A percentile compares a stretch with the other conserved stretches of the same genome.
These are phyloP conservation scores for Xenus cinereus DNA, from an alignment of 2,113 vertebrate genomes.

Conservation along the genomic window DNA sequence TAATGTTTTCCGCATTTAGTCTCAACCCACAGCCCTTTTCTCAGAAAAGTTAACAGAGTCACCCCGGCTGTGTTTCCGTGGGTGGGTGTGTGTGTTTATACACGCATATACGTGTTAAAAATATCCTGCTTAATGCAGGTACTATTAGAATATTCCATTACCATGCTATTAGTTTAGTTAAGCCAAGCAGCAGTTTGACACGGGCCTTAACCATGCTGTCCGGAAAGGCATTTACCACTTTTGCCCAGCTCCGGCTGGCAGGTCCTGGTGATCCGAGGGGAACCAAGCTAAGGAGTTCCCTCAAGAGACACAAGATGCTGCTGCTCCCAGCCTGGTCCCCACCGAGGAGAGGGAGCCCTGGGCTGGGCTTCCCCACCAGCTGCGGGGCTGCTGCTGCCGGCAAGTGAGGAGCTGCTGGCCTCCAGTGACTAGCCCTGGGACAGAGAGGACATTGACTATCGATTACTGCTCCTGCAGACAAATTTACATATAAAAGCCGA, in stretches of 20 bases:
- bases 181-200: background rate
- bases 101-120: background rate
- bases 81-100: background rate
- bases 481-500: conserved; percentile 54
- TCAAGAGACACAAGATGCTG: fast-evolving
- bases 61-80: conserved; percentile 11
- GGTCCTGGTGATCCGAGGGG: background rate
- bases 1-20: conserved; percentile 29
- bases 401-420: background rate
- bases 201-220: background rate
- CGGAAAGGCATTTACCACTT: background rate
- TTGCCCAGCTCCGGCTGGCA: background rate
- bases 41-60: conserved; percentile 20
- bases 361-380: background rate
- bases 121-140: conserved; percentile 9
- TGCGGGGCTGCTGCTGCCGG: background rate
- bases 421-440: background rate
- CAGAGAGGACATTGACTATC: background rate
- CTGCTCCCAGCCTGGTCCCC: background rate
- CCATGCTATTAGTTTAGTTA: background rate
- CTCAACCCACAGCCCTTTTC: conserved; percentile 37
- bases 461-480: background rate
- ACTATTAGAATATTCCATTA: conserved; percentile 23
- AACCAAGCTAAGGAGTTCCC: fast-evolving
- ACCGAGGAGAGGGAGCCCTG: background rate